Percentiles rank a stretch among this genome's conserved stretches.
phyloP scores from a whole-genome alignment of 2,888 invertebrate species.

The Harpagoxenus sublaevis region DNA sequence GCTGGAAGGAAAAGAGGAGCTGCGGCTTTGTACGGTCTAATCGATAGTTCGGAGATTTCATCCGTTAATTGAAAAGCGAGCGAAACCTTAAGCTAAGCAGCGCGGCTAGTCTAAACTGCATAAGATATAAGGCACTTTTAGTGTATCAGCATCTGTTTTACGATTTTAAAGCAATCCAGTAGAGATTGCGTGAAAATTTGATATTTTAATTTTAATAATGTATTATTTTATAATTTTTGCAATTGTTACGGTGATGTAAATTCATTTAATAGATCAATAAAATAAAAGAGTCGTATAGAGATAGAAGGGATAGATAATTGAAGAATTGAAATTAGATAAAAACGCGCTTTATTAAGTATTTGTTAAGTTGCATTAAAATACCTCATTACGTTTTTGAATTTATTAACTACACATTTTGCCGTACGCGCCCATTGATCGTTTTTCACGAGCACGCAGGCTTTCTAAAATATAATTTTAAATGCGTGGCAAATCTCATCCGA shows the following conservation, averaged over 20 bases:
- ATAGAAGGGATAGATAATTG: not conserved
- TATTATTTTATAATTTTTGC: not conserved
- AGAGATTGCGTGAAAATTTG: not conserved
- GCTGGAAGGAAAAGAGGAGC: slow-evolving; percentile 52
- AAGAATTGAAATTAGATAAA: not conserved
- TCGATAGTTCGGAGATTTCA: slow-evolving; percentile 66
- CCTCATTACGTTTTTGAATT: not conserved
- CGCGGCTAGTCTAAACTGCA: slow-evolving; percentile 43
- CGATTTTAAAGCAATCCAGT: not conserved
- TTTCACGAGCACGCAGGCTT: slow-evolving; percentile 2
- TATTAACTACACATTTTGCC: not conserved
- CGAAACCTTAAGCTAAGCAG: slow-evolving; percentile 48
- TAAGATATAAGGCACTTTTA: not conserved
- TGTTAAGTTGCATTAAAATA: not conserved
- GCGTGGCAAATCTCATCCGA: slow-evolving; percentile 36
- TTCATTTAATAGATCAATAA: not conserved
- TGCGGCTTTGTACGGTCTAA: slow-evolving; percentile 50
- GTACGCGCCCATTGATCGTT: slow-evolving; percentile 1
- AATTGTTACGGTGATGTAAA: not conserved
- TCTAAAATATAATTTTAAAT: slow-evolving; percentile 49
- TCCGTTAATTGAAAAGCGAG: slow-evolving; percentile 72
- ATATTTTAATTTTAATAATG: not conserved
- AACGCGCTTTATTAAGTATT: not conserved
- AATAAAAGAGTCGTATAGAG: not conserved
- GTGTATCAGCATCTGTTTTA: not conserved